Percentiles rank a stretch among this genome's conserved stretches.
Evolutionary conservation across 2,113 vertebrate species (phyloP).

Genomic region (Gymnorhina tibicen): DNA sequence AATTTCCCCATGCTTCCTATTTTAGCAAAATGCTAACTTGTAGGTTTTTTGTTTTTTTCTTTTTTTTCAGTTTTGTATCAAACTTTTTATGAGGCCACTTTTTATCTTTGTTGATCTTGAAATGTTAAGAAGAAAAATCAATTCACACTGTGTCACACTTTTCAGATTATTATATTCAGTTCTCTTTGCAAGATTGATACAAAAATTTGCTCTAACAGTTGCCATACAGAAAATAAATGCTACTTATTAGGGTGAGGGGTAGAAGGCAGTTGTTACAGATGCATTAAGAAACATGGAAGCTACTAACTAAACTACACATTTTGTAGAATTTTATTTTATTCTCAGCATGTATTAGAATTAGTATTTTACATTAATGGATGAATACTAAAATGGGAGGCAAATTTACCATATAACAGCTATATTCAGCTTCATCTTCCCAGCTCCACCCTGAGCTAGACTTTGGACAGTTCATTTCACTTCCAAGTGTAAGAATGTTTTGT

Average conservation of each 20-base stretch:
- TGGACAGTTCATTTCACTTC: background rate
- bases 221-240: background rate
- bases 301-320: background rate
- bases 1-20: background rate
- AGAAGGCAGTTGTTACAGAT: background rate
- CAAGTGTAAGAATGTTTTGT: background rate
- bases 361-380: background rate
- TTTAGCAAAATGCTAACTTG: background rate
- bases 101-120: background rate
- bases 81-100: background rate
- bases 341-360: background rate
- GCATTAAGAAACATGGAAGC: background rate
- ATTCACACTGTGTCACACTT: background rate
- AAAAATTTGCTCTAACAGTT: background rate
- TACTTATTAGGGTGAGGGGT: background rate
- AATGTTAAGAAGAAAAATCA: background rate
- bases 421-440: background rate
- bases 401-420: background rate
- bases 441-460: background rate
- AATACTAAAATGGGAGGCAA: background rate
- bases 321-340: background rate
- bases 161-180: background rate
- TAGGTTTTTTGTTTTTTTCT: background rate
- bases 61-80: background rate
- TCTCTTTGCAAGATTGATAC: background rate